These are phyloP conservation scores for Caenorhabditis latens DNA, from an alignment of 1,140 invertebrate genomes.

Conservation along the genomic window DNA sequence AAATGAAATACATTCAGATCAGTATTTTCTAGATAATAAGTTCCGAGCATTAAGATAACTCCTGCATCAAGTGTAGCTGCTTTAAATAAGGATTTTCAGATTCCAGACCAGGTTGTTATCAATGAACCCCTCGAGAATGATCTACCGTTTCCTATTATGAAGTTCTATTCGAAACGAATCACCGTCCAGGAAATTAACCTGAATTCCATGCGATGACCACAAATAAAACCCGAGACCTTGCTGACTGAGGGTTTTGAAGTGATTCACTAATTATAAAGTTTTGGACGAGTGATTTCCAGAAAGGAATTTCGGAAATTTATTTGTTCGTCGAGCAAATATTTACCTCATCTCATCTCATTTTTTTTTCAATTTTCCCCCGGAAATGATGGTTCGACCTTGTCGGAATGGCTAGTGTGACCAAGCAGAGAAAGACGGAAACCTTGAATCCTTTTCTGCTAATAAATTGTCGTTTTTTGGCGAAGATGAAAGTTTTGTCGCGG, in stretches of 20 bases:
- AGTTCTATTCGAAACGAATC: neutral
- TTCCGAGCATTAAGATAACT: too few species aligned
- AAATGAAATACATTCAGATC: too few species aligned
- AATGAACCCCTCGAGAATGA: neutral
- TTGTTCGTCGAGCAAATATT: constrained; percentile 34
- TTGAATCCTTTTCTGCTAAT: constrained; percentile 51
- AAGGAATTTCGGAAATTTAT: neutral
- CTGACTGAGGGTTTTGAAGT: too few species aligned
- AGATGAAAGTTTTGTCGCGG: constrained; percentile 30
- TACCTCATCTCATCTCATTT: constrained; percentile 5
- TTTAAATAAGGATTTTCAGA: too few species aligned
- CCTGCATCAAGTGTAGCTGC: too few species aligned
- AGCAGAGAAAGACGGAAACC: constrained; percentile 4
- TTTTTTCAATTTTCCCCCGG: neutral
- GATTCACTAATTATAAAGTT: constrained; percentile 50
- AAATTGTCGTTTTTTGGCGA: constrained; percentile 41
- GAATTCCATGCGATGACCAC: neutral
- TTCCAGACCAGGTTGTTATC: too few species aligned
- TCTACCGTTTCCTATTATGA: neutral
- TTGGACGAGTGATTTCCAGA: constrained; percentile 17
- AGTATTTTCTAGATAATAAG: too few species aligned
- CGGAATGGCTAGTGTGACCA: constrained; percentile 34
- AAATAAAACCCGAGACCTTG: neutral
- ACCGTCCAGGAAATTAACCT: constrained; percentile 16
- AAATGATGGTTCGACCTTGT: constrained; percentile 47